Conservation (phyloP, 35 echinoderm and acorn worm species). For the Eucidaris tribuloides region DNA sequence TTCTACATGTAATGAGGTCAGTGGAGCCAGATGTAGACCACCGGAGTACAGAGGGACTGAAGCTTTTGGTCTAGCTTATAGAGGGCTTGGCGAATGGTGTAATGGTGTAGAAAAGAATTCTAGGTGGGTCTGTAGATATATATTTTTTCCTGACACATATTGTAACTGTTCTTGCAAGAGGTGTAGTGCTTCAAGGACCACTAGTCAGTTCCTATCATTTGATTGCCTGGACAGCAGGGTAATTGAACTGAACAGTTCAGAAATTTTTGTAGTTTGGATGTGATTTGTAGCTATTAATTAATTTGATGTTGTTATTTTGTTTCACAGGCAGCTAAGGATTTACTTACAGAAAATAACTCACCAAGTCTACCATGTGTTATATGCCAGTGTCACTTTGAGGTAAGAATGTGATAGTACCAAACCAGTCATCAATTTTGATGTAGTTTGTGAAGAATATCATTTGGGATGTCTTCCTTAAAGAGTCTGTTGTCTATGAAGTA, state of each 20-base stretch:
- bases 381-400: slow-evolving; percentile 74
- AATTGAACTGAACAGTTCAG: neutral
- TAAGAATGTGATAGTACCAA: slow-evolving; percentile 34
- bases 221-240: neutral
- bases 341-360: slow-evolving; percentile 83
- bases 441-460: neutral
- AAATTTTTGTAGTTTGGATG: neutral
- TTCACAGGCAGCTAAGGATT: slow-evolving; percentile 86
- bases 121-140: too few species aligned
- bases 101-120: too few species aligned
- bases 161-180: too few species aligned
- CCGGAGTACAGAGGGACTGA: too few species aligned
- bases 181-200: neutral
- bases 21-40: too few species aligned
- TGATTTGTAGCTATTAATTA: neutral
- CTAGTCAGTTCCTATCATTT: neutral
- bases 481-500: neutral
- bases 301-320: too few species aligned
- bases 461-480: neutral
- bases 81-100: too few species aligned
- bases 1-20: too few species aligned
- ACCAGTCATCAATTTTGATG: neutral
- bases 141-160: too few species aligned
- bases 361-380: slow-evolving; percentile 90
- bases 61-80: too few species aligned